phyloP scores from a whole-genome alignment of 2,113 vertebrate species.

The Chiloscyllium plagiosum region DNA sequence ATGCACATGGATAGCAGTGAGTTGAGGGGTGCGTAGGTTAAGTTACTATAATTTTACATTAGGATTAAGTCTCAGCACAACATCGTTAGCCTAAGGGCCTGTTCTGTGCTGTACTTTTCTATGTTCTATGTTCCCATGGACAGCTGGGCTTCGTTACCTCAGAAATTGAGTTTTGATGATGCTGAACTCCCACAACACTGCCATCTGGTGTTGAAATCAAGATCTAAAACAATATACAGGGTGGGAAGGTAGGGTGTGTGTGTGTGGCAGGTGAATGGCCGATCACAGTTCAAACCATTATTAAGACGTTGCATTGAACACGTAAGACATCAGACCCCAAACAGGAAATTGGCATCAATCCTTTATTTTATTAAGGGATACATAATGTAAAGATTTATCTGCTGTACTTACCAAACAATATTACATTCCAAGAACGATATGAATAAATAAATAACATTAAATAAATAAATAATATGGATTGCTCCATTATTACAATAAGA shows the following conservation, averaged over 20 bases:
- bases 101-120: too few relatives aligned
- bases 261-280: background rate
- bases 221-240: too few relatives aligned
- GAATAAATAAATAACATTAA: slow-evolving; percentile 30
- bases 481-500: background rate
- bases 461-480: background rate
- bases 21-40: too few relatives aligned
- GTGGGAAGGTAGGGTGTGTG: too few relatives aligned
- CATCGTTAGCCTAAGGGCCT: too few relatives aligned
- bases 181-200: too few relatives aligned
- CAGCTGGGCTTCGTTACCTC: background rate
- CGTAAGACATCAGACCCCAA: background rate
- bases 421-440: background rate
- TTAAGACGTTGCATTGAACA: background rate
- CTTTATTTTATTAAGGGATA: background rate
- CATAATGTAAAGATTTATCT: background rate
- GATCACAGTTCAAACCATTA: background rate
- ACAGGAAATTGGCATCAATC: background rate
- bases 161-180: background rate
- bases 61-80: too few relatives aligned
- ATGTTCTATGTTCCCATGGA: background rate
- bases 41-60: too few relatives aligned
- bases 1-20: too few relatives aligned
- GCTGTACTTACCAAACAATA: background rate
- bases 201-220: too few relatives aligned